Base-by-base conservation (phyloP, 2,888 invertebrate genomes). In the Capitulum mitella region DNA sequence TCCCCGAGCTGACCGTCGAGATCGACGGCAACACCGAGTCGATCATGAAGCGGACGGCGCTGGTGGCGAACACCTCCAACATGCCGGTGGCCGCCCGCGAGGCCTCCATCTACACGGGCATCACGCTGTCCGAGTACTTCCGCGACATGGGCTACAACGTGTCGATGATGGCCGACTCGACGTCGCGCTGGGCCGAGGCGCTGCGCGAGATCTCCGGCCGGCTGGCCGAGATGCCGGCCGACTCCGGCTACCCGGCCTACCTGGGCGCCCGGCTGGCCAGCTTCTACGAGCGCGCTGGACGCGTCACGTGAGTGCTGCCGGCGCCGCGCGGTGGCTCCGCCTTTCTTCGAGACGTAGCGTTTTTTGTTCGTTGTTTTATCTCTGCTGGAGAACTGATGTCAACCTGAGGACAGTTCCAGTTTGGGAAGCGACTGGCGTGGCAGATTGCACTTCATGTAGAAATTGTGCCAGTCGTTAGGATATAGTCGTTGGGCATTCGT, bases 101-200 rank as follows among this genome's bases (percentile, higher is more conserved):
- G 88, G 99, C 99, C 81, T 99, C 98, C 86, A 99, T 99, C 86
- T 99, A 99, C 87, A 99, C 99, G 81, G 97, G 95, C 84, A 99
- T 99, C 87, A 99, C 99, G 0, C 89, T 99, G n/a, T 97, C 98
- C 43, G 99, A 99, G 88, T 99, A 99, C 88, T 99, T 98, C 93
- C 87, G 89, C 43, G 82, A 89, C 88, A 98, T 98, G 99, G 99
- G 99, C 85, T 97, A 98, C 91, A 95, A 99, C 87, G 99, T 99
- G 76, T 97, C 98, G 83, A 99, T 99, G 99, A 99, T 99, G 99
- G 99, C 99, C 82, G 99, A 99, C 89, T 99, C 98, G 46, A 99
- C 99, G 34, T 99, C 98, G 26, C 95, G 99, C 88, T 99, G 99
- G 99, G 99, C 99, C 81, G 99, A 99, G 88, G 99, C 99, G 83